phyloP scores from a whole-genome alignment of 2,888 invertebrate genomes.

The Drosophila ezoana region DNA sequence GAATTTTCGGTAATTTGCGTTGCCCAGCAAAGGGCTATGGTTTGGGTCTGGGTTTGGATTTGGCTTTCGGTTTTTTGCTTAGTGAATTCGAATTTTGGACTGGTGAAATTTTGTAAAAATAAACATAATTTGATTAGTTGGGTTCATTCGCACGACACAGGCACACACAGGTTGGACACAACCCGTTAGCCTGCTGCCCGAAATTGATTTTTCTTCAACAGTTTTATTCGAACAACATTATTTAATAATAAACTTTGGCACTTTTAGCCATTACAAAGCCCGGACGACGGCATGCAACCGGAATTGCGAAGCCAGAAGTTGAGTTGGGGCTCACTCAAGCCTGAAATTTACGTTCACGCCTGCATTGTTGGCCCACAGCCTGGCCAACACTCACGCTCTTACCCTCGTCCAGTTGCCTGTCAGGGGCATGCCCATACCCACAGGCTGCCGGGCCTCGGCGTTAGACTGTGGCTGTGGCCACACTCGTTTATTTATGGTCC shows the following conservation, averaged over 20 bases:
- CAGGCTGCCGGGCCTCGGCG: constrained; percentile 19
- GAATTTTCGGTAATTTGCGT: constrained; percentile 51
- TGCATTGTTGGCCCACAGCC: constrained; percentile 57
- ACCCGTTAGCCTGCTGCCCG: constrained; percentile 26
- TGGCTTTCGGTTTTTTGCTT: constrained; percentile 7
- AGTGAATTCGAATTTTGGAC: constrained; percentile 35
- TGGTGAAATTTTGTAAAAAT: constrained; percentile 55
- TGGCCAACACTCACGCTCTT: not conserved
- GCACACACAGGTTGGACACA: constrained; percentile 19
- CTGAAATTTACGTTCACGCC: constrained; percentile 77
- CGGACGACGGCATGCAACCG: constrained; percentile 37
- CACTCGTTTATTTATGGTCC: constrained; percentile 41
- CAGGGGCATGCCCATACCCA: constrained; percentile 49
- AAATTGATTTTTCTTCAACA: constrained; percentile 72
- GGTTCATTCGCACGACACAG: constrained; percentile 66
- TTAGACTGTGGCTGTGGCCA: constrained; percentile 38
- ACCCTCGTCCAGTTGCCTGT: constrained; percentile 51
- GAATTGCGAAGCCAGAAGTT: constrained; percentile 42
- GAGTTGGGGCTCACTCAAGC: constrained; percentile 56
- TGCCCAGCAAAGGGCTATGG: constrained; percentile 5
- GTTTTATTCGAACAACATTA: constrained; percentile 72
- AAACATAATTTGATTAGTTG: constrained; percentile 75
- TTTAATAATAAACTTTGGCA: constrained; percentile 79
- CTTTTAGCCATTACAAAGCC: constrained; percentile 64
- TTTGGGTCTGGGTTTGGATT: constrained; percentile 11